These are phyloP conservation scores for Protobothrops mucrosquamatus DNA, from an alignment of 2,113 vertebrate species.

Conservation along the genomic window DNA sequence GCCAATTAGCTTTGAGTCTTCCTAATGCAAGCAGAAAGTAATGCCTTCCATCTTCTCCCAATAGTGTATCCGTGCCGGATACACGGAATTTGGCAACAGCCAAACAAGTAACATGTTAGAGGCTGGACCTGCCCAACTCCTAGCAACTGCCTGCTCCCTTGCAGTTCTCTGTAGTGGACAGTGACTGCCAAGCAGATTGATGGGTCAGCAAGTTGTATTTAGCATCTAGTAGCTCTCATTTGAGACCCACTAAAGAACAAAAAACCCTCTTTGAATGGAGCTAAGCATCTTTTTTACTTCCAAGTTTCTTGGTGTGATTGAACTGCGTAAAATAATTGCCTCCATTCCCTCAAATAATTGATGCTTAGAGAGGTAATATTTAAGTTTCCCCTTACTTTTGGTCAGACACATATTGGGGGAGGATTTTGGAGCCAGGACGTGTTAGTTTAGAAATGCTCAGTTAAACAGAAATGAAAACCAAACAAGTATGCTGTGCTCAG, in stretches of 20 bases:
- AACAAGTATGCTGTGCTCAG: not conserved
- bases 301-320: not conserved
- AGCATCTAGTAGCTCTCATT: not conserved
- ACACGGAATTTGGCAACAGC: not conserved
- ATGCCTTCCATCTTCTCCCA: not conserved
- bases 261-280: not conserved
- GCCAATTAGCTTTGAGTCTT: not conserved
- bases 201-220: not conserved
- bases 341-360: not conserved
- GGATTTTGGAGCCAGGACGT: not conserved
- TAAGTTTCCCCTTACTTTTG: not conserved
- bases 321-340: not conserved
- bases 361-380: not conserved
- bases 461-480: not conserved
- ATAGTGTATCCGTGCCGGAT: not conserved
- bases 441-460: not conserved
- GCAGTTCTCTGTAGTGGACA: not conserved
- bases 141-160: not conserved
- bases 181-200: not conserved
- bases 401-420: not conserved
- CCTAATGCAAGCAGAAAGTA: not conserved
- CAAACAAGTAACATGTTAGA: not conserved
- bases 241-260: not conserved
- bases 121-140: not conserved
- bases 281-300: not conserved